Evolutionary conservation across 1,140 invertebrate species (phyloP).

Genomic region (Drosophila orosa): DNA sequence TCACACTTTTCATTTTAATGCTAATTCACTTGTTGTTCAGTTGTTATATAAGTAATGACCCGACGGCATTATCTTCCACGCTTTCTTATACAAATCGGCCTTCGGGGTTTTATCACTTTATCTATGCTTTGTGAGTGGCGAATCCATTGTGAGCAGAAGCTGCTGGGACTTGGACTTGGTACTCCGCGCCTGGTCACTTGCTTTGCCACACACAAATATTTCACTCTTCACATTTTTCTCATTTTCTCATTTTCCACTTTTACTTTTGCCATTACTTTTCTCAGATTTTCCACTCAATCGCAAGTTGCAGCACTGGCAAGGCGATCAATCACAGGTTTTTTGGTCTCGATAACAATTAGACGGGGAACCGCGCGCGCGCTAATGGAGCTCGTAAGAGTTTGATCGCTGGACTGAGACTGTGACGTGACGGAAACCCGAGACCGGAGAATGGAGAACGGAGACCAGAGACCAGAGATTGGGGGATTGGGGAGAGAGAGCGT

Average conservation of each 20-base stretch:
- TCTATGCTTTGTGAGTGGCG: constrained; percentile 36
- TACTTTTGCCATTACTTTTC: constrained; percentile 61
- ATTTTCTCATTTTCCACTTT: constrained; percentile 50
- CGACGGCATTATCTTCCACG: constrained; percentile 35
- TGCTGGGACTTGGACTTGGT: constrained; percentile 4
- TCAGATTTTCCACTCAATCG: constrained; percentile 24
- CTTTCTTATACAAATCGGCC: constrained; percentile 61
- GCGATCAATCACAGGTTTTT: constrained; percentile 68
- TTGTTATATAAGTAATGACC: constrained; percentile 48
- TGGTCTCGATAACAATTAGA: constrained; percentile 66
- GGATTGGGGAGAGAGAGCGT: constrained; percentile 21
- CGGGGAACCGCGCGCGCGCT: constrained; percentile 33
- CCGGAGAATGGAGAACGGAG: constrained; percentile 22
- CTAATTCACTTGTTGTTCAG: constrained; percentile 35
- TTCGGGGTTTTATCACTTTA: constrained; percentile 31
- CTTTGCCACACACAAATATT: constrained; percentile 46
- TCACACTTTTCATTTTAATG: constrained; percentile 20
- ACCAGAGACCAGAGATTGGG: constrained; percentile 13
- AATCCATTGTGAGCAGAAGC: constrained; percentile 43
- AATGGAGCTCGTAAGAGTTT: constrained; percentile 46
- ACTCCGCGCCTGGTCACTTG: constrained; percentile 30
- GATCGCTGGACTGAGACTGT: constrained; percentile 47
- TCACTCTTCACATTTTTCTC: constrained; percentile 24
- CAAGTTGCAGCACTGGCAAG: constrained; percentile 52
- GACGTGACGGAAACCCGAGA: constrained; percentile 9